Conservation (phyloP, 2,113 vertebrate species). For the Paradoxurus hermaphroditus region DNA sequence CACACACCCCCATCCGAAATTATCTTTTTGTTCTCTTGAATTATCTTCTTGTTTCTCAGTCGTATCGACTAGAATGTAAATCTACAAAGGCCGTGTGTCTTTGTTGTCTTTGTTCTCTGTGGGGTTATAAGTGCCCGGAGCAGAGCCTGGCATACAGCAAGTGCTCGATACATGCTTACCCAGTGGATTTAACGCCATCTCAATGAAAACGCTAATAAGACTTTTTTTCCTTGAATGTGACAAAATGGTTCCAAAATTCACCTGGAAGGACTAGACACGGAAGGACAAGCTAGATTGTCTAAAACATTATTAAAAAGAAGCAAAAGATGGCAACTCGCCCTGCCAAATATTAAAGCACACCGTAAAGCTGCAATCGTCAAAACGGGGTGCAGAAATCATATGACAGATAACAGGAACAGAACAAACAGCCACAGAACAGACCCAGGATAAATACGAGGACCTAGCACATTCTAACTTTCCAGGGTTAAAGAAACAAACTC, state of each 20-base stretch:
- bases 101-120: background rate
- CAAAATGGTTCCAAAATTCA: background rate
- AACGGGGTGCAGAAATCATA: background rate
- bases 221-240: background rate
- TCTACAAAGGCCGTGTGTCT: background rate
- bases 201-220: background rate
- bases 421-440: background rate
- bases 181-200: background rate
- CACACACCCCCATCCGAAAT: background rate
- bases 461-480: background rate
- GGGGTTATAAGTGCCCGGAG: background rate
- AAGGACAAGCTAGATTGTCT: background rate
- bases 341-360: background rate
- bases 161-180: background rate
- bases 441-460: background rate
- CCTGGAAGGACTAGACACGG: background rate
- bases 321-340: background rate
- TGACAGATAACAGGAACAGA: background rate
- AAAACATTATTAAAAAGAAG: background rate
- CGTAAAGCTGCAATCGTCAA: background rate
- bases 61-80: background rate
- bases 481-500: background rate
- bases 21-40: background rate
- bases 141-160: background rate
- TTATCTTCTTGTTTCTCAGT: no score